Evolutionary conservation across 2,113 vertebrate species (phyloP).

Genomic region (Daphoenositta chrysoptera): DNA sequence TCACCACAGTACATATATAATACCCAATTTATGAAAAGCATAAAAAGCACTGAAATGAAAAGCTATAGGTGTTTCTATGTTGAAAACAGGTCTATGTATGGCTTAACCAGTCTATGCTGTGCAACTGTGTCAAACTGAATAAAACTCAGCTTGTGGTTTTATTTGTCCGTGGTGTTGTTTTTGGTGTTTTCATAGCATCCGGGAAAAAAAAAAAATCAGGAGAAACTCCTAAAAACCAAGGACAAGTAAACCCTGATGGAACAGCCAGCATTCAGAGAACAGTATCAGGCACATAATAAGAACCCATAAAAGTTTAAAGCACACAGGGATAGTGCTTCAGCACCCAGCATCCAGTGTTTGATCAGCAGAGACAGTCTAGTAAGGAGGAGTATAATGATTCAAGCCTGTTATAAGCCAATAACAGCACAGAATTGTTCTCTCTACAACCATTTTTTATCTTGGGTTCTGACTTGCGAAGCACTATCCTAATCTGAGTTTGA

Average conservation of each 20-base stretch:
- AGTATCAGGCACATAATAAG: neutral
- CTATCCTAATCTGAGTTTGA: neutral
- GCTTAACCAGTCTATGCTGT: rapidly evolving
- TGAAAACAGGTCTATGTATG: neutral
- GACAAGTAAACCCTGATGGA: neutral
- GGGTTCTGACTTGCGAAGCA: neutral
- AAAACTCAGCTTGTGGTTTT: neutral
- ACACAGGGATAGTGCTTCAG: neutral
- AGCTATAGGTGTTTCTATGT: neutral
- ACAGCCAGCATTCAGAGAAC: neutral
- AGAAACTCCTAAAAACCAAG: neutral
- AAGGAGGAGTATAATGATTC: neutral
- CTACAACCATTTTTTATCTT: neutral
- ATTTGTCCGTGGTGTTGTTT: neutral
- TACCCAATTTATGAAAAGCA: neutral
- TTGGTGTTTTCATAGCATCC: neutral
- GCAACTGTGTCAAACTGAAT: neutral
- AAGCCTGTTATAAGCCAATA: neutral
- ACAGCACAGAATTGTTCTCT: neutral
- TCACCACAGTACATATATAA: neutral
- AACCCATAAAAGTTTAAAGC: neutral
- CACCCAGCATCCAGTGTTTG: neutral
- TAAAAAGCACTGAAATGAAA: neutral
- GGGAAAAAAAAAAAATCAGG: neutral
- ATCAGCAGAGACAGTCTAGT: neutral